Conservation (phyloP, 2,113 vertebrate species). For the Apteryx mantelli region DNA sequence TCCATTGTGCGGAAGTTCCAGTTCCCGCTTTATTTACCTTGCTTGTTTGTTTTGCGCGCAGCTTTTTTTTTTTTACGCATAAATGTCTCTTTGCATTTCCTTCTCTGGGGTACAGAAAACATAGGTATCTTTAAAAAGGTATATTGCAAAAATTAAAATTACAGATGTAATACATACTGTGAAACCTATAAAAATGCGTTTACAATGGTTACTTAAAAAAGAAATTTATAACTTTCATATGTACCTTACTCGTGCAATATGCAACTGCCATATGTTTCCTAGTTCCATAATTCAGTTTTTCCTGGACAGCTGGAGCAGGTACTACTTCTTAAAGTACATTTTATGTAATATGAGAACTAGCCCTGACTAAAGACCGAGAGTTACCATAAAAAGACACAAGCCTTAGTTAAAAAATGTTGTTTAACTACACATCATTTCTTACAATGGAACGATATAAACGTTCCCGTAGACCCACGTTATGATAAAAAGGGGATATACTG, state of each 20-base stretch:
- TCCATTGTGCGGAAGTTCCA: conserved; percentile 40
- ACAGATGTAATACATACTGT: conserved; percentile 82
- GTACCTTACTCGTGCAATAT: conserved; percentile 79
- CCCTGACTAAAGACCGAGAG: conserved; percentile 61
- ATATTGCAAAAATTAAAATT: conserved; percentile 81
- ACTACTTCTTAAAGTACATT: conserved; percentile 79
- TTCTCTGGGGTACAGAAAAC: conserved; percentile 58
- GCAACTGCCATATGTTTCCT: conserved; percentile 83
- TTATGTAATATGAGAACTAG: conserved; percentile 79
- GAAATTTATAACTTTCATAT: conserved; percentile 87
- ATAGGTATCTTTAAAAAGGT: conserved; percentile 74
- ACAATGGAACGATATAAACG: not conserved
- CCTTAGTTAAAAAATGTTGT: conserved; percentile 64
- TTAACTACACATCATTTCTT: conserved; percentile 67
- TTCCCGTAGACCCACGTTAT: not conserved
- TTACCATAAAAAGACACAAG: conserved; percentile 75
- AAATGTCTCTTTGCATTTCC: conserved; percentile 56
- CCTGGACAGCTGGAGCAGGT: conserved; percentile 84
- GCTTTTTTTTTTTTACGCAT: not conserved
- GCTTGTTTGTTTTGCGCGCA: conserved; percentile 38
- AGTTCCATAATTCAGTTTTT: conserved; percentile 82
- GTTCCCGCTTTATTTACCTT: conserved; percentile 54
- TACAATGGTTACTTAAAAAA: conserved; percentile 83
- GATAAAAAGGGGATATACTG: not conserved
- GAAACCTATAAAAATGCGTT: conserved; percentile 84